Evolutionary conservation across 1,140 invertebrate genomes (phyloP), one percentile per base, ranked within the genome.

Genomic region (Episyrphus balteatus): DNA sequence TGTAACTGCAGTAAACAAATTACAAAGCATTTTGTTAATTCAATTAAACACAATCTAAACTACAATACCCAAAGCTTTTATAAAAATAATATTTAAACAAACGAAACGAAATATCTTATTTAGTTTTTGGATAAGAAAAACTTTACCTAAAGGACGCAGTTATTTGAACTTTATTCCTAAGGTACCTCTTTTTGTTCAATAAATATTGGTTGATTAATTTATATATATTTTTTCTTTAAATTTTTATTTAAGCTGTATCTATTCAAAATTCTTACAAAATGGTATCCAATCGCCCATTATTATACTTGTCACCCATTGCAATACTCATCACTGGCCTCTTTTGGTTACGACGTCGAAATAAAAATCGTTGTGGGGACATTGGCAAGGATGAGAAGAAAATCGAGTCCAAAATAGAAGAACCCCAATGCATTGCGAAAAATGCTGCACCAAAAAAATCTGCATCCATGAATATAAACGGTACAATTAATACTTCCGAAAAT

Each of bases 291-390:
- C 65, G 62, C 55, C 66, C 66, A 50, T 48, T 68, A 50, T 56
- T 68, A 51, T 68, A 65, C 56, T 50, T 68, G 49, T 66, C 65
- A 57, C 65, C 66, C 52, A 61, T 62, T 59, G 60, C 66, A 62
- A 61, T 58, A 64, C 59, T 68, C 54, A 60, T 66, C 42, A 56
- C 68, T 44, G 65, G 66, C 40, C 55, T 66, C 44, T 64, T 62
- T 56, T 68, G 66, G 66, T 68, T 58, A 55, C 61, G 65, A 48
- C 65, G 62, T 54, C 61, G 63, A 61, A 66, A 66, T 56, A 68
- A 62, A 63, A 66, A 60, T 66, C 55, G 59, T 54, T 41, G 57
- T 58, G 58, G 63, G 54, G 46, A 54, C 26, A 39, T 42, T 5
- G 42, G 46, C 21, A 26, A 26, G 21, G 21, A 26, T 26, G 21